These are phyloP conservation scores for Philypnodon macrostomus DNA, from an alignment of 2,797 vertebrate species.

Conservation along the genomic window DNA sequence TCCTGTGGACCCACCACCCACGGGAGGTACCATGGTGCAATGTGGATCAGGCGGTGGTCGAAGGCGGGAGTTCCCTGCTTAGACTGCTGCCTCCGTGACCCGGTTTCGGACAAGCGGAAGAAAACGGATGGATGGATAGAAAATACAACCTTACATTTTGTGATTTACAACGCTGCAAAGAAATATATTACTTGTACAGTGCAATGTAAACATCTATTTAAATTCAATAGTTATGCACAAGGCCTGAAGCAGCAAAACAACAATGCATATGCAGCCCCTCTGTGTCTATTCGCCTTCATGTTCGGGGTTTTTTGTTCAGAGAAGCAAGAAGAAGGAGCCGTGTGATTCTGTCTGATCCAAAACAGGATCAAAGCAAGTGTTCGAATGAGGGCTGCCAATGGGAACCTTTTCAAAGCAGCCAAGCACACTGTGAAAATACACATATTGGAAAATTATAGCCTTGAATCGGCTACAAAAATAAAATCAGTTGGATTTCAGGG, in stretches of 20 bases:
- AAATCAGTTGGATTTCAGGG: too few relatives aligned
- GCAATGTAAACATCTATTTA: too few relatives aligned
- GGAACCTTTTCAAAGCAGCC: slow-evolving; percentile 47
- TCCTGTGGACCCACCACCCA: too few relatives aligned
- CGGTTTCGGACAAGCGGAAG: too few relatives aligned
- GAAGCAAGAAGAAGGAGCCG: slow-evolving; percentile 28
- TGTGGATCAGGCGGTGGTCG: too few relatives aligned
- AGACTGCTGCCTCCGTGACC: too few relatives aligned
- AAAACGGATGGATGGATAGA: too few relatives aligned
- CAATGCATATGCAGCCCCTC: neutral
- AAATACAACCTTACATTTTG: too few relatives aligned
- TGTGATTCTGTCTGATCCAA: slow-evolving; percentile 45
- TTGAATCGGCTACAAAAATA: neutral
- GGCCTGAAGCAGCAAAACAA: slow-evolving; percentile 5
- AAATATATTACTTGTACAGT: too few relatives aligned
- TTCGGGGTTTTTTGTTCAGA: slow-evolving; percentile 52
- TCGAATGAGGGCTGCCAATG: slow-evolving; percentile 42
- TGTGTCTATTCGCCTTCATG: neutral
- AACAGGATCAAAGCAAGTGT: slow-evolving; percentile 53
- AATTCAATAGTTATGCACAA: neutral
- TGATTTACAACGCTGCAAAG: too few relatives aligned
- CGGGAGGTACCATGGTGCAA: too few relatives aligned
- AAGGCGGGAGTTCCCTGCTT: too few relatives aligned
- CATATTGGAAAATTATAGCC: neutral
- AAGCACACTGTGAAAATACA: slow-evolving; percentile 9